Base-by-base conservation (phyloP, 2,888 invertebrate species). In the Scaptodrosophila latifasciaeformis region DNA sequence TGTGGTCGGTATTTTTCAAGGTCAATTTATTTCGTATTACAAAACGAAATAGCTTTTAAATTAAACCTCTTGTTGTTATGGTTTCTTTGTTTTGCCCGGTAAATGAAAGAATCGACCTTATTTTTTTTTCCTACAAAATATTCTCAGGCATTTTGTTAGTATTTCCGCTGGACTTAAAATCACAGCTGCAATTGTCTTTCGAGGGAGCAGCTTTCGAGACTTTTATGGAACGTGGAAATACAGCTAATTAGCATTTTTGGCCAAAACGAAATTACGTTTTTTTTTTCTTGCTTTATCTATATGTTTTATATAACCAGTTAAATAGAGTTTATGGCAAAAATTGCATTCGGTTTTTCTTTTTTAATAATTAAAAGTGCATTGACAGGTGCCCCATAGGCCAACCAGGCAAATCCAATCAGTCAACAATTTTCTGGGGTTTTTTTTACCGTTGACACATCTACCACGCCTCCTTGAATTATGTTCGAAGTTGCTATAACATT, bases 151-250 rank as follows among this genome's bases (percentile, higher is more conserved):
- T 49, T 50, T 57, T 43, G 54, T 34, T 42, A 49, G 45, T 34
- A 21, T 64, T 70, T 77, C 81, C 78, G 81, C 74, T 51, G 45
- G 18, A 43, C 17, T 49, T 12, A n/a, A n/a, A n/a, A n/a, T n/a
- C n/a, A n/a, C 49, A 18, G 50, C 43, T 56, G 56, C 80, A 77
- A 62, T 74, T 80, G 80, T 77, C 62, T 62, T 24, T 30, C 24
- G 49, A 47, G 35, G 44, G 42, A 37, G 12, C 5, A 34, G 34
- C 34, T 54, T 59, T 50, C 27, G 18, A 56, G 69, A 59, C 64
- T 71, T 71, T 76, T 70, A 60, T 76, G 62, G 66, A 76, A 70
- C 81, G 70, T 77, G 81, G 79, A 81, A 81, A 70, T 65, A 46
- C 46, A 70, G 79, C 65, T 76, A 81, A 81, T 79, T 79, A 70